Evolutionary conservation across 1,140 invertebrate species (phyloP).

Genomic region (Eufriesea mexicana): DNA sequence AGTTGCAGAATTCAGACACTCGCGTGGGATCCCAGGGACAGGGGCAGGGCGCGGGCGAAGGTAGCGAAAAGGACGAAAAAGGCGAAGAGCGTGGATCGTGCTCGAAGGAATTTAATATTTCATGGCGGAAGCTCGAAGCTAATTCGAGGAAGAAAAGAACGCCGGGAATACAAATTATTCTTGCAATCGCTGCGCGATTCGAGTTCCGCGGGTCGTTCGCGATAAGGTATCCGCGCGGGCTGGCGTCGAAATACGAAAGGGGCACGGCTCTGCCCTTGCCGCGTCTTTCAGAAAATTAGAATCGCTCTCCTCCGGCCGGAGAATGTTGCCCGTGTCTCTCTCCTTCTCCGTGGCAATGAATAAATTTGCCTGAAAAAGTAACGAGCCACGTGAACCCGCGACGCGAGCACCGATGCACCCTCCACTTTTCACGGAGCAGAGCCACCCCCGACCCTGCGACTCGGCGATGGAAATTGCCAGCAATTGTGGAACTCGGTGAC

Average conservation of each 20-base stretch:
- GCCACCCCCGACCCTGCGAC: neutral
- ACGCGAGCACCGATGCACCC: slow-evolving; percentile 6
- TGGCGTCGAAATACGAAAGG: neutral
- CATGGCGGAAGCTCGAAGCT: slow-evolving; percentile 25
- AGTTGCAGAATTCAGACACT: too few relatives aligned
- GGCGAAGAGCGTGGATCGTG: neutral
- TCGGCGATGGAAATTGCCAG: neutral
- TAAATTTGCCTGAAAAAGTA: slow-evolving; percentile 44
- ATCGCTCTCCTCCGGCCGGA: neutral
- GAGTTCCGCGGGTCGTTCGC: slow-evolving; percentile 8
- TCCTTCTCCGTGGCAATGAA: slow-evolving; percentile 18
- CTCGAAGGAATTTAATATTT: slow-evolving; percentile 46
- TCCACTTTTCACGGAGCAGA: neutral
- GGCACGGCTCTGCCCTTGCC: neutral
- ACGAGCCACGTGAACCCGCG: neutral
- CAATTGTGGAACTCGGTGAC: neutral
- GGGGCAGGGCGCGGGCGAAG: too few relatives aligned
- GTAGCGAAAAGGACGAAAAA: neutral
- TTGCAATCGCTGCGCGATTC: neutral
- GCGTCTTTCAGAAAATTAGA: slow-evolving; percentile 40
- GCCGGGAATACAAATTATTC: slow-evolving; percentile 49
- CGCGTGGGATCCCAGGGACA: too few relatives aligned
- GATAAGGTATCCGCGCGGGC: slow-evolving; percentile 15
- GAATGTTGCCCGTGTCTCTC: neutral
- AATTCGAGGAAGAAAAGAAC: slow-evolving; percentile 42